Percentiles rank a stretch among this genome's conserved stretches.
phyloP scores from a whole-genome alignment of 2,113 vertebrate species.

The Seriola rivoliana region DNA sequence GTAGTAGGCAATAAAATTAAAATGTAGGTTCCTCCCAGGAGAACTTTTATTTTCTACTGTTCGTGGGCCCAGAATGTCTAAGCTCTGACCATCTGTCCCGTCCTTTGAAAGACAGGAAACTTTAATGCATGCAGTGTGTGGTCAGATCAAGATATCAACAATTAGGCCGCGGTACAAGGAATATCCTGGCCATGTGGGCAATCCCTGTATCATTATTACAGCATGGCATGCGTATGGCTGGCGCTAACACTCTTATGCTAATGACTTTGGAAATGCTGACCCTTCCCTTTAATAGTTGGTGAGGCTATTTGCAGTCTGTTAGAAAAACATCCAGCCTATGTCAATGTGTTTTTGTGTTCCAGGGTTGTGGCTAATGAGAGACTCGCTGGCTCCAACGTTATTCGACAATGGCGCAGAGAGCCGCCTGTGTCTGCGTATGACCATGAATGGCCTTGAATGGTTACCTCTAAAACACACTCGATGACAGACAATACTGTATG shows the following conservation, averaged over 20 bases:
- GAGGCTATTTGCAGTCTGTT: conserved; percentile 63
- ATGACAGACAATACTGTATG: not conserved
- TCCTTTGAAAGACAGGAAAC: conserved; percentile 34
- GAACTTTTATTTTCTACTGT: conserved; percentile 25
- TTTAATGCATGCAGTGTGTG: conserved; percentile 43
- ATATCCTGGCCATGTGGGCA: conserved; percentile 41
- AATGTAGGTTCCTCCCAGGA: conserved; percentile 33
- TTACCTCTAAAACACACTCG: conserved; percentile 17
- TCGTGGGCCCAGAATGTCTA: conserved; percentile 8
- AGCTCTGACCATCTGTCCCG: conserved; percentile 59
- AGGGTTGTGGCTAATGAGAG: conserved; percentile 53
- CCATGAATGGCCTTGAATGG: conserved; percentile 11
- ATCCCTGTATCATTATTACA: conserved; percentile 45
- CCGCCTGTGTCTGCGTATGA: not conserved
- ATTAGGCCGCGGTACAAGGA: conserved; percentile 52
- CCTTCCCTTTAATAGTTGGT: conserved; percentile 50
- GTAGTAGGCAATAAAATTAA: conserved; percentile 42
- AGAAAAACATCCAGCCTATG: conserved; percentile 56
- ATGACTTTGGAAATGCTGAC: conserved; percentile 50
- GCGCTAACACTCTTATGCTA: conserved; percentile 39
- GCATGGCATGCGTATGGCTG: conserved; percentile 38
- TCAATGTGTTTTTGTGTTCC: conserved; percentile 52
- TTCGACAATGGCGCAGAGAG: conserved; percentile 30
- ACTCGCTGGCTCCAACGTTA: conserved; percentile 25
- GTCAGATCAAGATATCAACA: conserved; percentile 56